Percentiles rank a stretch among this genome's conserved stretches.
phyloP scores from a whole-genome alignment of 2,888 invertebrate genomes.

The Hydraecia micacea region DNA sequence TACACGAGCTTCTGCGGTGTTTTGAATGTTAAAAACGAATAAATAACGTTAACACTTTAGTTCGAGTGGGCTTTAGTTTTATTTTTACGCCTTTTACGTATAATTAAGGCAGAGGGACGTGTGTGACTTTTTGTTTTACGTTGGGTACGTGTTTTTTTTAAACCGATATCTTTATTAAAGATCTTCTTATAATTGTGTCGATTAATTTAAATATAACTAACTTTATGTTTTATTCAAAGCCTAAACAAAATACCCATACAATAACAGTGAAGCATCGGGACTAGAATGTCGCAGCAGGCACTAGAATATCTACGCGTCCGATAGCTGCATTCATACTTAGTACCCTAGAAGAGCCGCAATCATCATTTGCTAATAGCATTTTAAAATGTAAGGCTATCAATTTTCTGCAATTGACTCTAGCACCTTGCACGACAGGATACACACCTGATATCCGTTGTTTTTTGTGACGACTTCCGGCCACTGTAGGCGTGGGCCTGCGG shows the following conservation, averaged over 20 bases:
- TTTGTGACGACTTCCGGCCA: no score
- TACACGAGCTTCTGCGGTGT: slow-evolving; percentile 68
- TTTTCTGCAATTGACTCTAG: slow-evolving; percentile 40
- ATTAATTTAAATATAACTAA: not conserved
- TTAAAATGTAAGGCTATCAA: slow-evolving; percentile 34
- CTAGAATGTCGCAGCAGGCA: not conserved
- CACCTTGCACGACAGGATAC: slow-evolving; percentile 36
- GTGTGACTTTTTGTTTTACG: slow-evolving; percentile 25
- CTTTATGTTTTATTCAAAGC: not conserved
- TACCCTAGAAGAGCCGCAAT: slow-evolving; percentile 5
- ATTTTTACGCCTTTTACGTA: slow-evolving; percentile 36
- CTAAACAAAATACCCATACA: not conserved
- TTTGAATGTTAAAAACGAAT: slow-evolving; percentile 65
- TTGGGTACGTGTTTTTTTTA: not conserved
- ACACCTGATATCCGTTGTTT: slow-evolving; percentile 28
- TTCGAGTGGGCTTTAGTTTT: slow-evolving; percentile 38
- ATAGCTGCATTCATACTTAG: not conserved
- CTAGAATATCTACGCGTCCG: slow-evolving; percentile 5
- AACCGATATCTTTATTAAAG: slow-evolving; percentile 7
- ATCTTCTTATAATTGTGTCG: not conserved
- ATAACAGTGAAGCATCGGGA: not conserved
- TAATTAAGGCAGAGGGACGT: slow-evolving; percentile 40
- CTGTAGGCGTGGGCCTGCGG: no score
- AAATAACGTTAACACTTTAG: slow-evolving; percentile 60
- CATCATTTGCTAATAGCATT: slow-evolving; percentile 43